Conservation (phyloP, 2,113 vertebrate species). For the Sminthopsis crassicaudata region DNA sequence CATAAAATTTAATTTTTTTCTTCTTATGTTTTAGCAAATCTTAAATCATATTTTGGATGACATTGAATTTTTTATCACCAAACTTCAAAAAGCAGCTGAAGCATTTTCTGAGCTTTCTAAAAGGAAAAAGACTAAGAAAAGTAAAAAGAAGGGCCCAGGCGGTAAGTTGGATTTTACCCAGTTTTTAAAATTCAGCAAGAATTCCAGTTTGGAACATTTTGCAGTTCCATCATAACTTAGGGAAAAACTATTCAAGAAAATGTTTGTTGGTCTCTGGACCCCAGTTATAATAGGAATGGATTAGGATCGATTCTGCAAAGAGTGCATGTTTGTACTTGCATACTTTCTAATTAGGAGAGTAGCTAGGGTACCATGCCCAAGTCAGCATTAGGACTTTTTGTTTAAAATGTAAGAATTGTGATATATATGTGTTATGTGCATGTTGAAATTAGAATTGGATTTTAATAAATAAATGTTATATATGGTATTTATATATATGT, state of each 20-base stretch:
- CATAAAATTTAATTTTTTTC: constrained; percentile 34
- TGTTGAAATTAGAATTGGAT: background rate
- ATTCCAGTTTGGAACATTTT: background rate
- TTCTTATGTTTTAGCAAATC: constrained; percentile 91
- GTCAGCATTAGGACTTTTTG: background rate
- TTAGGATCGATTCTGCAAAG: background rate
- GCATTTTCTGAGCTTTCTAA: constrained; percentile 93
- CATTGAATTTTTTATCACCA: constrained; percentile 95
- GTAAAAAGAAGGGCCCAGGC: constrained; percentile 94
- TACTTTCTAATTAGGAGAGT: background rate
- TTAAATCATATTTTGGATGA: constrained; percentile 98
- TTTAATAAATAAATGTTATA: background rate
- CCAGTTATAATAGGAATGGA: background rate
- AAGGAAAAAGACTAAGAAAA: constrained; percentile 94
- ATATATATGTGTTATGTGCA: background rate
- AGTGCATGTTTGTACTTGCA: background rate
- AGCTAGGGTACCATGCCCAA: background rate
- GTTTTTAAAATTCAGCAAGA: constrained; percentile 10
- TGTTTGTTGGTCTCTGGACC: background rate
- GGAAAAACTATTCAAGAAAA: background rate
- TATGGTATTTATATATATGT: no score
- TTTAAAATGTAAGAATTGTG: background rate
- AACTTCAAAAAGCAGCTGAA: constrained; percentile 96
- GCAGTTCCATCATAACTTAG: background rate
- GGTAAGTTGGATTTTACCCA: constrained; percentile 82